These are phyloP conservation scores for Lasioglossum malachurum DNA, from an alignment of 2,888 invertebrate genomes.

Conservation along the genomic window DNA sequence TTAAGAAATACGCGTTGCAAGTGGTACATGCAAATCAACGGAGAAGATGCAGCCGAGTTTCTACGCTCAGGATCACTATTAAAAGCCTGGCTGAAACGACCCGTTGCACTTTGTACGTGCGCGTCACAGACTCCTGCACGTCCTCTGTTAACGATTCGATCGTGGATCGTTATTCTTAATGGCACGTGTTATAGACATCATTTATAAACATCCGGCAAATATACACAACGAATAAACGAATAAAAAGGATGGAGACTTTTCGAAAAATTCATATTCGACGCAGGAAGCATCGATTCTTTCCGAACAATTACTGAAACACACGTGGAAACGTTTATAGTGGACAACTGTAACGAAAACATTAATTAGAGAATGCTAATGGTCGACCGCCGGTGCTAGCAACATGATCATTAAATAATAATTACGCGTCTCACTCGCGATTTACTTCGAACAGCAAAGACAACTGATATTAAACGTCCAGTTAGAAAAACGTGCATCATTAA, in stretches of 20 bases:
- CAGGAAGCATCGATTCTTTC: not conserved
- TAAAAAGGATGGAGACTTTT: not conserved
- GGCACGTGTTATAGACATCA: conserved; percentile 27
- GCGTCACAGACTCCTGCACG: conserved; percentile 40
- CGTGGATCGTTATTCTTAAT: conserved; percentile 54
- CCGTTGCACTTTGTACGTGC: conserved; percentile 60
- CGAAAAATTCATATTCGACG: not conserved
- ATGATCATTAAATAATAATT: conserved; percentile 29
- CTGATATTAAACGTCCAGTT: not conserved
- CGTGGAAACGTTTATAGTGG: not conserved
- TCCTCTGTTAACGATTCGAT: conserved; percentile 60
- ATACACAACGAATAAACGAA: not conserved
- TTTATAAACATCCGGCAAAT: conserved; percentile 18
- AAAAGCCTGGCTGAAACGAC: conserved; percentile 56
- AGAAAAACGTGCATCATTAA: not conserved
- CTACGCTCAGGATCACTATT: conserved; percentile 12
- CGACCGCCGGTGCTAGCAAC: not conserved
- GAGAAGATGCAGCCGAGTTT: conserved; percentile 20
- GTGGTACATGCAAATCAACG: conserved; percentile 56
- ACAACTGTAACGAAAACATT: conserved; percentile 1
- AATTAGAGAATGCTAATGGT: conserved; percentile 1
- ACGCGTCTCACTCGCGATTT: not conserved
- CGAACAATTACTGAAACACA: not conserved
- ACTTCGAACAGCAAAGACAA: not conserved
- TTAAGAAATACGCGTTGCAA: conserved; percentile 26